Percentiles rank a stretch among this genome's conserved stretches.
phyloP scores from a whole-genome alignment of 2,888 invertebrate species.

The Muscina levida region DNA sequence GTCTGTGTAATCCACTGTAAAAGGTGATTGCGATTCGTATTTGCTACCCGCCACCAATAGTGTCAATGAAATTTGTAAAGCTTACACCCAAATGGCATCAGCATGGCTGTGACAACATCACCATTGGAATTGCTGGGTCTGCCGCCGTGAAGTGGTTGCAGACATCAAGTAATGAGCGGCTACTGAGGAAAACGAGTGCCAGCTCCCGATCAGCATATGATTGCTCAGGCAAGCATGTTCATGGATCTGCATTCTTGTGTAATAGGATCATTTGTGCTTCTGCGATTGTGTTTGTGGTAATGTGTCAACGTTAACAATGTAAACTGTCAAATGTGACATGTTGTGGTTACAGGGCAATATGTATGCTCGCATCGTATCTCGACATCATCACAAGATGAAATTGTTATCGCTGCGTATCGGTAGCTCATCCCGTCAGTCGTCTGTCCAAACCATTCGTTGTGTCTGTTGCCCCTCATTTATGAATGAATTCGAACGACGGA shows the following conservation, averaged over 20 bases:
- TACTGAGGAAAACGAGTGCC: background rate
- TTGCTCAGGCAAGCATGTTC: conserved; percentile 30
- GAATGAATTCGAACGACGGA: conserved; percentile 10
- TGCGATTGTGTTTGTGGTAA: conserved; percentile 73
- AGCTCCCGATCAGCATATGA: conserved; percentile 35
- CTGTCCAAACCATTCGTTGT: conserved; percentile 14
- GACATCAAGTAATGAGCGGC: conserved; percentile 9
- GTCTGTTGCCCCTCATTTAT: conserved; percentile 24
- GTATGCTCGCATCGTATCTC: conserved; percentile 49
- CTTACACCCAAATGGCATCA: conserved; percentile 48
- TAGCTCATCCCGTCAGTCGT: conserved; percentile 36
- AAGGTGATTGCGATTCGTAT: background rate
- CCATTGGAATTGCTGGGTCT: background rate
- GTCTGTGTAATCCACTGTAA: conserved; percentile 25
- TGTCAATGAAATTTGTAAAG: conserved; percentile 62
- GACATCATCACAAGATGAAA: conserved; percentile 56
- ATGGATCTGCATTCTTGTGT: conserved; percentile 20
- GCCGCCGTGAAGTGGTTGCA: conserved; percentile 21
- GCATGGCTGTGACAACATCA: conserved; percentile 39
- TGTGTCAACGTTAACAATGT: conserved; percentile 80
- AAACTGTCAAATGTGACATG: conserved; percentile 78
- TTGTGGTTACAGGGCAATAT: conserved; percentile 67
- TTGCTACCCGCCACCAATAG: conserved; percentile 38
- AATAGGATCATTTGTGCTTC: conserved; percentile 56
- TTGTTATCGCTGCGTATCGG: conserved; percentile 59